Percentiles rank a stretch among this genome's conserved stretches.
These are phyloP conservation scores for Isurus oxyrinchus DNA, from an alignment of 2,113 vertebrate species.

Conservation along the genomic window DNA sequence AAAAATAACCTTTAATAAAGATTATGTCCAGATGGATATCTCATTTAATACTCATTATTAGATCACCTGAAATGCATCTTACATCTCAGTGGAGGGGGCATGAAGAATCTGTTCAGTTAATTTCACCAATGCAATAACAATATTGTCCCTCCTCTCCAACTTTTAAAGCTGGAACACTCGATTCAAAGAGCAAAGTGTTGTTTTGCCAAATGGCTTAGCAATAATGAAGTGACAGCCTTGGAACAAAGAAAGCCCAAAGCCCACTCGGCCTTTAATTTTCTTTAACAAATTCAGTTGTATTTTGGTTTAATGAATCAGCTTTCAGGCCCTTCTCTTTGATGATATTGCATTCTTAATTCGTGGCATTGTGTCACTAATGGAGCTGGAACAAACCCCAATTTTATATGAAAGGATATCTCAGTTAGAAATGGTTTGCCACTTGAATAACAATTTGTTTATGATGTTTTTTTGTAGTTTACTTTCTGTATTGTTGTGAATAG, in stretches of 20 bases:
- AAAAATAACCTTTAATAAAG: neutral
- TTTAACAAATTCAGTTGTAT: neutral
- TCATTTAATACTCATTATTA: neutral
- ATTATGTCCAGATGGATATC: neutral
- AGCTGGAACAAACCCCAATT: neutral
- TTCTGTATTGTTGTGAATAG: neutral
- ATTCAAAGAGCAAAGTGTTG: neutral
- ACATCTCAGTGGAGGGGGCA: neutral
- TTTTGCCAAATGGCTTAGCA: neutral
- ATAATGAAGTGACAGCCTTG: neutral
- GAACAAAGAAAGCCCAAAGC: neutral
- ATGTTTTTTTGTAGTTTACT: neutral
- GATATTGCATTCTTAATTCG: neutral
- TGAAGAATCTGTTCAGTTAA: neutral
- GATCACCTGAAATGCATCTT: neutral
- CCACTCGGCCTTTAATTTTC: neutral
- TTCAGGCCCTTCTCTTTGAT: neutral
- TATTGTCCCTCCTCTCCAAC: neutral
- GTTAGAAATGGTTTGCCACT: neutral
- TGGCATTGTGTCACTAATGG: neutral
- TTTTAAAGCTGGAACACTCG: neutral
- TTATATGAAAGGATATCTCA: neutral
- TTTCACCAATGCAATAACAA: neutral
- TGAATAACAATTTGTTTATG: neutral
- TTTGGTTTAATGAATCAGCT: neutral